A percentile compares a stretch with the other conserved stretches of the same genome.
These are phyloP conservation scores for Psophia crepitans DNA, from an alignment of 2,113 vertebrate species.

Conservation along the genomic window DNA sequence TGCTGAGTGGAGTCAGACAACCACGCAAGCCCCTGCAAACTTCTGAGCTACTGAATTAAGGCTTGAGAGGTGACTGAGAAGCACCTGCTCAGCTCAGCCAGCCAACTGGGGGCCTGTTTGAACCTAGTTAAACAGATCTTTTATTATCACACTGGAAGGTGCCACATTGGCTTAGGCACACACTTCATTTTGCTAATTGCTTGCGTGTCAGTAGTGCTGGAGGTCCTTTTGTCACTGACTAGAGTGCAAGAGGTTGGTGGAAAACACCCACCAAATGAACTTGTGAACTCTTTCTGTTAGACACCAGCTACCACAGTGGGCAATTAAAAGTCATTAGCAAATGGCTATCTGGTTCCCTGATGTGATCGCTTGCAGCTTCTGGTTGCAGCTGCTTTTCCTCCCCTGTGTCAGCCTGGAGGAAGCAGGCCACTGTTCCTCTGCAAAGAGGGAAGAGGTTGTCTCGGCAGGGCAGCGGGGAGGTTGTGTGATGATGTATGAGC, in stretches of 20 bases:
- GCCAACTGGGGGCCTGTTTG: neutral
- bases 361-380: neutral
- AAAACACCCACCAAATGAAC: neutral
- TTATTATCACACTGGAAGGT: neutral
- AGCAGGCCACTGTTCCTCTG: neutral
- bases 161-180: neutral
- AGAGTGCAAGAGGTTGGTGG: neutral
- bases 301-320: too few species aligned
- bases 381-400: neutral
- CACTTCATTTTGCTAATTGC: neutral
- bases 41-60: neutral
- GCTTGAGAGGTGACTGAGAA: neutral
- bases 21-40: neutral
- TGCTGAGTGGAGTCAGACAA: neutral
- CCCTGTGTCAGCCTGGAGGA: neutral
- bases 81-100: neutral
- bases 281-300: neutral
- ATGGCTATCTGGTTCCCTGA: neutral
- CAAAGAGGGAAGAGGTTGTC: neutral
- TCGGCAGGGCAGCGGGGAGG: rapidly evolving
- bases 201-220: neutral
- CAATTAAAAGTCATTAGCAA: neutral
- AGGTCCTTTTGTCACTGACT: too few species aligned
- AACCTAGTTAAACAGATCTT: neutral
- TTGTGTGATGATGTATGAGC: neutral